Percentiles rank a stretch among this genome's conserved stretches.
These are phyloP conservation scores for Aphis gossypii DNA, from an alignment of 1,140 invertebrate species.

Conservation along the genomic window DNA sequence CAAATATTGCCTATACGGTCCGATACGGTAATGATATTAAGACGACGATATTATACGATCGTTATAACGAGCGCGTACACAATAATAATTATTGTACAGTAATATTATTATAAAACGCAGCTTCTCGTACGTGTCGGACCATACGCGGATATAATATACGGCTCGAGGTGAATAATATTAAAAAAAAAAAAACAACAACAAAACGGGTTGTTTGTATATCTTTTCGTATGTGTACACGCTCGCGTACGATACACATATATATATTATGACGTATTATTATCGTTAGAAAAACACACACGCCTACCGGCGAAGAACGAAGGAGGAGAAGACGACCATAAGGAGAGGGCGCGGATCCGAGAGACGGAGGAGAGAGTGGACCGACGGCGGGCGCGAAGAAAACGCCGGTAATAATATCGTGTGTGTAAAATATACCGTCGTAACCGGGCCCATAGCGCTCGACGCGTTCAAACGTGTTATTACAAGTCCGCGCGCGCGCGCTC, in stretches of 20 bases:
- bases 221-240: not conserved
- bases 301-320: too few species aligned
- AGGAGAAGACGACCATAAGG: too few species aligned
- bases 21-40: too few species aligned
- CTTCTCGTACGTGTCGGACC: not conserved
- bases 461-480: slow-evolving; percentile 13
- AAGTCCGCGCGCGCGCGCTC: not conserved
- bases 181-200: not conserved
- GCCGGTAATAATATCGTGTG: not conserved
- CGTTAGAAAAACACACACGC: not conserved
- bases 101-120: not conserved
- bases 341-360: not conserved
- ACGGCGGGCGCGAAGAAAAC: too few species aligned
- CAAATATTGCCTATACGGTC: too few species aligned
- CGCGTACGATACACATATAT: not conserved
- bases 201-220: slow-evolving; percentile 23
- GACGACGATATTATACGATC: not conserved
- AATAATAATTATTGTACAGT: not conserved
- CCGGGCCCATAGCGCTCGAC: too few species aligned
- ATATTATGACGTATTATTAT: not conserved
- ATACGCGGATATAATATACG: not conserved
- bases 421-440: too few species aligned
- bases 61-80: not conserved
- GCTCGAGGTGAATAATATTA: not conserved
- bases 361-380: not conserved